Evolutionary conservation across 1,140 invertebrate species (phyloP).

Genomic region (Lethrus apterus): DNA sequence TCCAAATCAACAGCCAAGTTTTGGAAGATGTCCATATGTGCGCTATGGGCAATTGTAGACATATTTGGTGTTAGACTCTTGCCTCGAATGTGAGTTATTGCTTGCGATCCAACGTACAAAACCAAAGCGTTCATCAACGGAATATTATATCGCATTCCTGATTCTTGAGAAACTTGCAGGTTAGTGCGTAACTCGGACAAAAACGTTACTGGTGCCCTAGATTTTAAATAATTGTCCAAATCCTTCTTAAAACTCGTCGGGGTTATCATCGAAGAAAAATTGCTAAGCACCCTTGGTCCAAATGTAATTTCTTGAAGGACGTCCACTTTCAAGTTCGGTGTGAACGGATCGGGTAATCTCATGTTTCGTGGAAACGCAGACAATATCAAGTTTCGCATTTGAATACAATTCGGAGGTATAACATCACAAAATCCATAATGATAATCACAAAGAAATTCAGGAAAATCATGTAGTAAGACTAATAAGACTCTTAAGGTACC

Average conservation of each 20-base stretch:
- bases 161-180: conserved; percentile 79
- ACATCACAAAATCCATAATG: conserved; percentile 99
- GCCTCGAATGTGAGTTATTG: conserved; percentile 79
- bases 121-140: conserved; percentile 95
- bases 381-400: conserved; percentile 96
- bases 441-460: conserved; percentile 98
- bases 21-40: conserved; percentile 99
- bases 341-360: conserved; percentile 96
- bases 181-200: conserved; percentile 84
- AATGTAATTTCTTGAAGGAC: conserved; percentile 78
- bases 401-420: conserved; percentile 98
- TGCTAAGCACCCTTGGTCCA: conserved; percentile 83
- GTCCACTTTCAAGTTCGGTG: conserved; percentile 94
- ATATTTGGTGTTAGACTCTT: conserved; percentile 89
- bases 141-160: conserved; percentile 90
- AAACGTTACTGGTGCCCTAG: conserved; percentile 91
- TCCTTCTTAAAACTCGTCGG: conserved; percentile 87
- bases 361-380: conserved; percentile 97
- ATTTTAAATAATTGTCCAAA: conserved; percentile 93
- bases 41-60: conserved; percentile 92
- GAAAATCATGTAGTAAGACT: conserved; percentile 96
- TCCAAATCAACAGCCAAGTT: conserved; percentile 96
- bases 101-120: conserved; percentile 94
- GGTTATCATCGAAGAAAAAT: conserved; percentile 82
- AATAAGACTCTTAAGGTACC: conserved; percentile 93